Conservation (phyloP, 53 echinoderm and acorn worm species). For the Actinopyga echinites region DNA sequence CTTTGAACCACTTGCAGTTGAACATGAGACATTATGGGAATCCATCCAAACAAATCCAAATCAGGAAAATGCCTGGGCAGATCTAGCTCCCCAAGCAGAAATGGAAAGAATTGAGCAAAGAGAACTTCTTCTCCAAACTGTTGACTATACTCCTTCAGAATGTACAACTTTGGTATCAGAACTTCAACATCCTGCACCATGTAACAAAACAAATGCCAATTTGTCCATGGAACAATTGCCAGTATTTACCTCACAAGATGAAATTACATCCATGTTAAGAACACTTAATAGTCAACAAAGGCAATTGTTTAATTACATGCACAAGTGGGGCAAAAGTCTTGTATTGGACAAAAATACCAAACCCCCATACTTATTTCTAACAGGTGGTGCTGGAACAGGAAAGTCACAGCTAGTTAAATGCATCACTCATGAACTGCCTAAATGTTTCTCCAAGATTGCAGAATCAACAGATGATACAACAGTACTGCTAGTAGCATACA, state of each 20-base stretch:
- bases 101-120: constrained; percentile 47
- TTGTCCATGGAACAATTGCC: constrained; percentile 37
- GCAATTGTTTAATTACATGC: constrained; percentile 17
- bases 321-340: neutral
- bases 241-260: neutral
- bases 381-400: constrained; percentile 50
- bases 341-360: neutral
- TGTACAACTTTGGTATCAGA: neutral
- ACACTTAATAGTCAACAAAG: neutral
- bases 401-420: constrained; percentile 61
- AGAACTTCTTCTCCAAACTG: neutral
- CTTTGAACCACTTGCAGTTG: constrained; percentile 10
- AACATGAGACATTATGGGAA: neutral
- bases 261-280: constrained; percentile 4
- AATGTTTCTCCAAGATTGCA: constrained; percentile 5
- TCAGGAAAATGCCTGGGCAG: constrained; percentile 45
- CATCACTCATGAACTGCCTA: constrained; percentile 27
- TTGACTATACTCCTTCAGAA: neutral
- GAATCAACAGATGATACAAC: constrained; percentile 25
- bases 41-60: too few species aligned
- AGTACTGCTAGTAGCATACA: constrained; percentile 37
- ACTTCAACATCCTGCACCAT: neutral
- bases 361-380: constrained; percentile 15
- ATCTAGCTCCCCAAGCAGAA: constrained; percentile 46
- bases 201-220: constrained; percentile 17